A percentile compares a stretch with the other conserved stretches of the same genome.
phyloP scores from a whole-genome alignment of 2,888 invertebrate species.

The Asteroscopus sphinx region DNA sequence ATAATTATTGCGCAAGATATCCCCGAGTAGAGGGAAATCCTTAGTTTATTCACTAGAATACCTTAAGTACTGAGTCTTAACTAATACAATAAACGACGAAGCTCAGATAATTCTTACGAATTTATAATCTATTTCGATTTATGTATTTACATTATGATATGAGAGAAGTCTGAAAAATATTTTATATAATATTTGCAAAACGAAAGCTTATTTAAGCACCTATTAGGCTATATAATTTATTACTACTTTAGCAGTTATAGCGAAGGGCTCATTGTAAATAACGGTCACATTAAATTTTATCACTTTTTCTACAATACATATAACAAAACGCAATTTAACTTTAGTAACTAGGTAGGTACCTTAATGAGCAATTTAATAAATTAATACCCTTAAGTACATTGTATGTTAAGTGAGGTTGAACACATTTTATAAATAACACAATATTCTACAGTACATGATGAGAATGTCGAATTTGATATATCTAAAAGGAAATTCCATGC shows the following conservation, averaged over 20 bases:
- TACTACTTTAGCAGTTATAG: slow-evolving; percentile 61
- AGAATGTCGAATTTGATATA: slow-evolving; percentile 1
- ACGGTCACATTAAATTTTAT: slow-evolving; percentile 55
- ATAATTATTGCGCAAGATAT: slow-evolving; percentile 88
- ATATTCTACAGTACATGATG: slow-evolving; percentile 17
- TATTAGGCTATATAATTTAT: slow-evolving; percentile 68
- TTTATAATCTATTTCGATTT: slow-evolving; percentile 80
- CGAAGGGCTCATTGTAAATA: slow-evolving; percentile 58
- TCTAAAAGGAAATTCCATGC: slow-evolving; percentile 9
- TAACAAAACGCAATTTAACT: slow-evolving; percentile 54
- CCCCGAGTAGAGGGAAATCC: slow-evolving; percentile 76
- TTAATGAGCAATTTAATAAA: slow-evolving; percentile 61
- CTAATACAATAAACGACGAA: slow-evolving; percentile 85
- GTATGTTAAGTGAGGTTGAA: slow-evolving; percentile 40
- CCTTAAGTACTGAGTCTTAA: slow-evolving; percentile 84
- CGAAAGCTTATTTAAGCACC: slow-evolving; percentile 79
- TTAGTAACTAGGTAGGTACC: slow-evolving; percentile 57
- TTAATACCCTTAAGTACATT: slow-evolving; percentile 55
- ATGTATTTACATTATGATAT: slow-evolving; percentile 88
- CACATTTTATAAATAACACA: slow-evolving; percentile 28
- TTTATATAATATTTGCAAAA: slow-evolving; percentile 73
- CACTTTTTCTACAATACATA: slow-evolving; percentile 54
- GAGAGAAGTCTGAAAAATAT: slow-evolving; percentile 80
- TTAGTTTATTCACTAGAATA: slow-evolving; percentile 80
- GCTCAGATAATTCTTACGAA: slow-evolving; percentile 88